phyloP scores from a whole-genome alignment of 2,888 invertebrate species.

The Peribatodes rhomboidaria region DNA sequence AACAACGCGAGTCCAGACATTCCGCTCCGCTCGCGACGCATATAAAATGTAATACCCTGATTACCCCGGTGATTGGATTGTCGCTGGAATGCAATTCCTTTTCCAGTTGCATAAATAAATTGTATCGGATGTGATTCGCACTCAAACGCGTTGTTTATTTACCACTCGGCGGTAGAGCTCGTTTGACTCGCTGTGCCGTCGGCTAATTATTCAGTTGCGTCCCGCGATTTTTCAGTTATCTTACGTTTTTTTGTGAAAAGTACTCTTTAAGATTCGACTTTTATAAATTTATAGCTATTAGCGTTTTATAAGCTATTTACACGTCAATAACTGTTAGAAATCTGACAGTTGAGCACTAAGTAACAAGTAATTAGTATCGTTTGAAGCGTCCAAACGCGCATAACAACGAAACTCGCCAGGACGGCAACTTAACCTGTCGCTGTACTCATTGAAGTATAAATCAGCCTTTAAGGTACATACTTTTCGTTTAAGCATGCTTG shows the following conservation, averaged over 20 bases:
- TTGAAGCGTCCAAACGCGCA: no score
- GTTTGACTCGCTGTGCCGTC: neutral
- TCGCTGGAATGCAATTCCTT: slow-evolving; percentile 20
- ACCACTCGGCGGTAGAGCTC: neutral
- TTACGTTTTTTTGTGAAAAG: neutral
- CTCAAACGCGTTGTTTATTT: slow-evolving; percentile 7
- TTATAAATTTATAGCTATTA: no score
- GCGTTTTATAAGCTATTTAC: no score
- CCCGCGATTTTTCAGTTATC: neutral
- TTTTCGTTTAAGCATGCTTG: no score
- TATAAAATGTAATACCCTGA: neutral
- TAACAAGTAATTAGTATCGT: no score
- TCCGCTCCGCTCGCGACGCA: neutral
- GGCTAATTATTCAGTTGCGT: slow-evolving; percentile 2
- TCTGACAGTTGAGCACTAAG: no score
- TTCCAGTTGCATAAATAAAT: slow-evolving; percentile 36
- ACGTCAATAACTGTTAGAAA: no score
- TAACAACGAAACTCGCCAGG: no score
- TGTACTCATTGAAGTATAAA: no score
- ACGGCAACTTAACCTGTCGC: no score
- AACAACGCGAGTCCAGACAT: neutral
- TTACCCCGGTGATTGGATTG: slow-evolving; percentile 21
- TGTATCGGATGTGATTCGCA: slow-evolving; percentile 14
- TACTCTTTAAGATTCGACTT: neutral
- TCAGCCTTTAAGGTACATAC: no score